Conservation (phyloP, 2,888 invertebrate species). For the Gymnosoma rotundatum region DNA sequence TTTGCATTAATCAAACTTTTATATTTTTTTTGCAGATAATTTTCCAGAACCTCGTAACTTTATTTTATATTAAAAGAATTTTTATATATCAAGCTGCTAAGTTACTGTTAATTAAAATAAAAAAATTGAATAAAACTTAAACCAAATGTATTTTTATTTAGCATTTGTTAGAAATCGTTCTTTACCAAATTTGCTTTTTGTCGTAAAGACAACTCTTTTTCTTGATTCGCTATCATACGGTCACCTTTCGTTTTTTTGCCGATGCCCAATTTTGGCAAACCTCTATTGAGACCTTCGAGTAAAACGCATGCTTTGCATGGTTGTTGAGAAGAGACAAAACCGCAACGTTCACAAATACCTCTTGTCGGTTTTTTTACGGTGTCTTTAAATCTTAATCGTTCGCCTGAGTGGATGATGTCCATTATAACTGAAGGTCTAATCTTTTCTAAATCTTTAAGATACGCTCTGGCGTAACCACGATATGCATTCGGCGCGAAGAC, state of each 20-base stretch:
- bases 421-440: conserved; percentile 95
- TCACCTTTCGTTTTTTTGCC: conserved; percentile 93
- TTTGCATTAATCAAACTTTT: too few species aligned
- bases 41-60: too few species aligned
- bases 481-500: conserved; percentile 99
- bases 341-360: conserved; percentile 91
- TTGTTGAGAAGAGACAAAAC: conserved; percentile 95
- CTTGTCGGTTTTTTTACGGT: conserved; percentile 91
- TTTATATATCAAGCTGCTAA: not conserved
- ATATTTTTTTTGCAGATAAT: too few species aligned
- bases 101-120: not conserved
- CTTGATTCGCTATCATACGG: conserved; percentile 85
- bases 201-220: conserved; percentile 78
- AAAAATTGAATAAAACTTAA: not conserved
- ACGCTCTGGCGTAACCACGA: conserved; percentile 93
- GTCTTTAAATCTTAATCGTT: conserved; percentile 91
- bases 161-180: conserved; percentile 80
- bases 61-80: too few species aligned
- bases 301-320: conserved; percentile 98
- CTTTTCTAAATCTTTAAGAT: conserved; percentile 97
- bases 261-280: conserved; percentile 94
- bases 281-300: conserved; percentile 96
- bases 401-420: conserved; percentile 96
- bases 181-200: conserved; percentile 81
- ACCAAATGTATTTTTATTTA: conserved; percentile 1